Evolutionary conservation across 2,113 vertebrate species (phyloP).

Genomic region (Laticauda laticaudata): DNA sequence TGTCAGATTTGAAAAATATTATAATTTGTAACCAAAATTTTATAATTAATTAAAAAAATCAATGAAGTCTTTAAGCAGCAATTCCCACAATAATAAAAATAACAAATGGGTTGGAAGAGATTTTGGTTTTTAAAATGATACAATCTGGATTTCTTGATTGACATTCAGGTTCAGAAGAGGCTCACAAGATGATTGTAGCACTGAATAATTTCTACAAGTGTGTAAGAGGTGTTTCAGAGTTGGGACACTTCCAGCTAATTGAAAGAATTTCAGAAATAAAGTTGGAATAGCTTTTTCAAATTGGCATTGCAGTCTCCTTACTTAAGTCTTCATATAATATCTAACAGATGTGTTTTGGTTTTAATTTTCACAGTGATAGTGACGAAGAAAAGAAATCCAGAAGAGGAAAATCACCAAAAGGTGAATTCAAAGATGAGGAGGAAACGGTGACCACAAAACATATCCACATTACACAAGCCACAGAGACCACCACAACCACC

Average conservation of each 20-base stretch:
- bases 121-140: background rate
- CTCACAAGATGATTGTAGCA: background rate
- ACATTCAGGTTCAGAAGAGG: background rate
- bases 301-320: background rate
- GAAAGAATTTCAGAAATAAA: background rate
- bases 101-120: background rate
- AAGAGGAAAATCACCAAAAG: slow-evolving; percentile 80
- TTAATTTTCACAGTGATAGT: slow-evolving; percentile 78
- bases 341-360: background rate
- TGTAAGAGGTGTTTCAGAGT: background rate
- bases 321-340: slow-evolving; percentile 40
- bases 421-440: slow-evolving; percentile 95
- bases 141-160: background rate
- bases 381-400: slow-evolving; percentile 83
- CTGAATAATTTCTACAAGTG: background rate
- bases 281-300: background rate
- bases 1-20: background rate
- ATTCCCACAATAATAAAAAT: background rate
- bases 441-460: slow-evolving; percentile 94
- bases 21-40: background rate
- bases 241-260: background rate
- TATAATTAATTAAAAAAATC: background rate
- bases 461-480: slow-evolving; percentile 89
- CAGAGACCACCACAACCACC: slow-evolving; percentile 86
- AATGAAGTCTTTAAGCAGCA: background rate